A percentile compares a stretch with the other conserved stretches of the same genome.
These are phyloP conservation scores for Plotosus lineatus DNA, from an alignment of 2,113 vertebrate species.

Conservation along the genomic window DNA sequence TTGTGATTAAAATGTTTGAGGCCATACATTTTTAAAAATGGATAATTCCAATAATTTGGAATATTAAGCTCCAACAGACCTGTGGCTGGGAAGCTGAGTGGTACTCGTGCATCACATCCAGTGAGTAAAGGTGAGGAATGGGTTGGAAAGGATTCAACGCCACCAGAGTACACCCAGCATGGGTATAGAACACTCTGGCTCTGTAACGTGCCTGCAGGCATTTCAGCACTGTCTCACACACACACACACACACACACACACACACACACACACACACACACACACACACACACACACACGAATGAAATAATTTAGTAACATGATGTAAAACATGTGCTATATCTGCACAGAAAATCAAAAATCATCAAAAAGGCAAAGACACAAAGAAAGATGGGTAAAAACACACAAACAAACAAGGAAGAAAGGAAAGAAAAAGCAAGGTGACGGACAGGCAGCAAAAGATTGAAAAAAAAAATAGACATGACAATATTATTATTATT, in stretches of 20 bases:
- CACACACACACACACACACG: neutral
- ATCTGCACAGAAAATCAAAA: neutral
- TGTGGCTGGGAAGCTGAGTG: constrained; percentile 81
- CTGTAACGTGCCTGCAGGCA: constrained; percentile 91
- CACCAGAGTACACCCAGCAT: constrained; percentile 94
- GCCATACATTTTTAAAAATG: neutral
- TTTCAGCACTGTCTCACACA: constrained; percentile 80
- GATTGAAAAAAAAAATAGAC: neutral
- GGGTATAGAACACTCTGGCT: constrained; percentile 84
- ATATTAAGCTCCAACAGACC: too few species aligned
- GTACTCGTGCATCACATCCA: constrained; percentile 88
- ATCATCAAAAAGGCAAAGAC: too few species aligned
- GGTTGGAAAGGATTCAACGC: constrained; percentile 93
- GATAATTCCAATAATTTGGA: neutral
- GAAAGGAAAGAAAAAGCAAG: neutral
- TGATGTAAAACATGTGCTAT: neutral
- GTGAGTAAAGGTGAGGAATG: constrained; percentile 82
- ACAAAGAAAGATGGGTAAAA: neutral
- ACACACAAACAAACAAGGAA: too few species aligned
- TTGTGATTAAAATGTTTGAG: neutral
- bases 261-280: constrained; percentile 39
- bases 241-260: constrained; percentile 38
- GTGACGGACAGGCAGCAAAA: neutral
- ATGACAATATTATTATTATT: neutral
- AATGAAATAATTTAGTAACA: neutral